These are phyloP conservation scores for Holocentrus rufus DNA, from an alignment of 2,797 vertebrate species.

Conservation along the genomic window DNA sequence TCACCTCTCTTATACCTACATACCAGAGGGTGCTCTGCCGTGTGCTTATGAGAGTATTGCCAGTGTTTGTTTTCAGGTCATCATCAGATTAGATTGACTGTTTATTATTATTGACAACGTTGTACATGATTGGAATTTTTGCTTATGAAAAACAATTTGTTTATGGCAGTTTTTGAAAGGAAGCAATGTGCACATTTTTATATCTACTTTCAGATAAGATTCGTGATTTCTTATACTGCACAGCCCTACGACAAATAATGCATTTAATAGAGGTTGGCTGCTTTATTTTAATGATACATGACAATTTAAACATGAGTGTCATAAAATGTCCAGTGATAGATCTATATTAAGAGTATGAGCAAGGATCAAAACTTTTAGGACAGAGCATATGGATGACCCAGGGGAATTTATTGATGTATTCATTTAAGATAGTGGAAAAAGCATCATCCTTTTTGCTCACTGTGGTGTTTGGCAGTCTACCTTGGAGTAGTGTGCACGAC, in stretches of 20 bases:
- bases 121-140: background rate
- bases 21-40: slow-evolving; percentile 23
- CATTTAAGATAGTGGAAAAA: slow-evolving; percentile 15
- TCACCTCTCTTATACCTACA: slow-evolving; percentile 49
- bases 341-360: slow-evolving; percentile 12
- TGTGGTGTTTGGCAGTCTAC: slow-evolving; percentile 68
- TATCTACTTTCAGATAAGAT: slow-evolving; percentile 27
- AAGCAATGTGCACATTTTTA: slow-evolving; percentile 13
- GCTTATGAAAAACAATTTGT: background rate
- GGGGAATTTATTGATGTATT: slow-evolving; percentile 5
- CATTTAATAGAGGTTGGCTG: slow-evolving; percentile 6
- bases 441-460: slow-evolving; percentile 6
- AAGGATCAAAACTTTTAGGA: slow-evolving; percentile 29
- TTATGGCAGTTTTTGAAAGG: slow-evolving; percentile 4
- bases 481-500: slow-evolving; percentile 80
- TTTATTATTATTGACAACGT: background rate
- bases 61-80: slow-evolving; percentile 24
- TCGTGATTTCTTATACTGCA: slow-evolving; percentile 8
- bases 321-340: background rate
- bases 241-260: background rate
- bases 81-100: slow-evolving; percentile 5
- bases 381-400: background rate
- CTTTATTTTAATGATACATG: slow-evolving; percentile 14
- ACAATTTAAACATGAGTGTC: background rate
- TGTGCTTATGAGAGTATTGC: slow-evolving; percentile 11